Evolutionary conservation across 2,888 invertebrate species (phyloP).

Genomic region (Synanthedon formicaeformis): DNA sequence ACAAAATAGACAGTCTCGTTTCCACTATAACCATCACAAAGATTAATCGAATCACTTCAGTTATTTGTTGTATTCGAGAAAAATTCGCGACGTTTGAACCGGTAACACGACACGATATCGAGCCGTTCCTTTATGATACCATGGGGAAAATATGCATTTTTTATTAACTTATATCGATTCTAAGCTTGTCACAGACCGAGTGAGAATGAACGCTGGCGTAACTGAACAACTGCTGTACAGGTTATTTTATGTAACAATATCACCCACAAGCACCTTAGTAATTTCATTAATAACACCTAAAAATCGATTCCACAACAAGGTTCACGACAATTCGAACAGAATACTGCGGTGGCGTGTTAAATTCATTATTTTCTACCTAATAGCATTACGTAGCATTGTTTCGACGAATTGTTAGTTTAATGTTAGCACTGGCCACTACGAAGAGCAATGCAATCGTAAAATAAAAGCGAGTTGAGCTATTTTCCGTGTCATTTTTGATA

Average conservation of each 20-base stretch:
- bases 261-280: constrained; percentile 59
- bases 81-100: constrained; percentile 13
- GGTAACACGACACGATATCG: constrained; percentile 29
- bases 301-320: constrained; percentile 65
- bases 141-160: constrained; percentile 66
- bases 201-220: background rate
- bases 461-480: constrained; percentile 24
- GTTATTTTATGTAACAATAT: constrained; percentile 44
- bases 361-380: constrained; percentile 58
- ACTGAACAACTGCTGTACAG: constrained; percentile 12
- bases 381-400: constrained; percentile 19
- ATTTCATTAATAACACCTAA: constrained; percentile 70
- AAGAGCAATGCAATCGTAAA: constrained; percentile 16
- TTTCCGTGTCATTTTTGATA: constrained; percentile 50
- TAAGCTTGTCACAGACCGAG: constrained; percentile 12
- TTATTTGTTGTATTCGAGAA: background rate
- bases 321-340: constrained; percentile 60
- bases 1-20: constrained; percentile 10
- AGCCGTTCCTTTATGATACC: constrained; percentile 51
- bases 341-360: constrained; percentile 57
- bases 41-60: constrained; percentile 23
- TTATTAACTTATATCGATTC: constrained; percentile 64
- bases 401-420: constrained; percentile 11
- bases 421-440: constrained; percentile 20
- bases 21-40: constrained; percentile 28